A percentile compares a stretch with the other conserved stretches of the same genome.
phyloP scores from a whole-genome alignment of 2,797 vertebrate species.

The Strix occidentalis region DNA sequence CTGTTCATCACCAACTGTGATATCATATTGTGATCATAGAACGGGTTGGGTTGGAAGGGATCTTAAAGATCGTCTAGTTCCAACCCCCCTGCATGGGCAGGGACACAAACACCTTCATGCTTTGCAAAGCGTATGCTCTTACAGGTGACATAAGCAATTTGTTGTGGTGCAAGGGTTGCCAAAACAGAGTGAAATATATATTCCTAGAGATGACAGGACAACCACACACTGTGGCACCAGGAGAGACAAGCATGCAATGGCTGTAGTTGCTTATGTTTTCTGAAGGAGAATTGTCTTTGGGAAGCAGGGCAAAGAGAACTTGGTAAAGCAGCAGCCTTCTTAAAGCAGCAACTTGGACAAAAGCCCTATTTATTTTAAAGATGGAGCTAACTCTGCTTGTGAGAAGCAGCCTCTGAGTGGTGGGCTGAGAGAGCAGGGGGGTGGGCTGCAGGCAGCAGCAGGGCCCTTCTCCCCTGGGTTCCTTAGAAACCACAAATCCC shows the following conservation, averaged over 20 bases:
- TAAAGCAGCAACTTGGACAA: background rate
- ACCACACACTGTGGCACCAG: background rate
- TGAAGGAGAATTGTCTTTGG: background rate
- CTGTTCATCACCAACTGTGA: background rate
- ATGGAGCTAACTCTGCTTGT: background rate
- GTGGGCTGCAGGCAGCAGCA: background rate
- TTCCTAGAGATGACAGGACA: background rate
- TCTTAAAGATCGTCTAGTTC: no score
- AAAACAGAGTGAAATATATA: background rate
- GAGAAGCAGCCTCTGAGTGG: background rate
- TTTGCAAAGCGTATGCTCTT: rapidly evolving
- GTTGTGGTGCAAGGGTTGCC: background rate
- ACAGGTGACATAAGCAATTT: rapidly evolving
- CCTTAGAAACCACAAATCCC: background rate
- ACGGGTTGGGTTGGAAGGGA: no score
- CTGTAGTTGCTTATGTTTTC: background rate
- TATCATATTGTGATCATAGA: rapidly evolving
- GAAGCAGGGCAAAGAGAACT: background rate
- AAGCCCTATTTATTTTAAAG: background rate
- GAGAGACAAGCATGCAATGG: background rate
- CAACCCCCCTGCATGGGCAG: no score
- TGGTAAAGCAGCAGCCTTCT: background rate
- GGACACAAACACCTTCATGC: background rate
- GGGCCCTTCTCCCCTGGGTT: background rate
- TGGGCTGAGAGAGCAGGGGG: background rate